phyloP scores from a whole-genome alignment of 2,888 invertebrate genomes.

The Antitype chi region DNA sequence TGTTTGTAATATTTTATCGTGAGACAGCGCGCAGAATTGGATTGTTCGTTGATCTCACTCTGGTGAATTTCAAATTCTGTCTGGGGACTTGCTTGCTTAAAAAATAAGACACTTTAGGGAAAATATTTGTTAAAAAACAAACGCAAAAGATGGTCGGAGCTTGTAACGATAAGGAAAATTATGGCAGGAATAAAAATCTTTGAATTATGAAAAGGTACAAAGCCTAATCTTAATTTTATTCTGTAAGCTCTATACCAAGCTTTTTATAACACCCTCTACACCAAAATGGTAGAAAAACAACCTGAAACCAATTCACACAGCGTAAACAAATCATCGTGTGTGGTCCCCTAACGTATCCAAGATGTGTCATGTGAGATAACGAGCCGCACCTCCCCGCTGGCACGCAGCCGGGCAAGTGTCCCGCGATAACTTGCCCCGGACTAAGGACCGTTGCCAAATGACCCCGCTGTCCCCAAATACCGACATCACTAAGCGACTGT shows the following conservation, averaged over 20 bases:
- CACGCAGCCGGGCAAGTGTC: slow-evolving; percentile 35
- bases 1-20: slow-evolving; percentile 48
- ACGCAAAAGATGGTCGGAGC: background rate
- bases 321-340: slow-evolving; percentile 62
- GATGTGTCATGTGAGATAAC: slow-evolving; percentile 55
- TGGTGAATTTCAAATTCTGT: slow-evolving; percentile 30
- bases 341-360: slow-evolving; percentile 53
- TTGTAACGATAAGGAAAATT: slow-evolving; percentile 6
- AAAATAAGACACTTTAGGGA: slow-evolving; percentile 3
- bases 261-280: background rate
- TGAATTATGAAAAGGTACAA: background rate
- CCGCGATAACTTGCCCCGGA: slow-evolving; percentile 51
- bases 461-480: slow-evolving; percentile 66
- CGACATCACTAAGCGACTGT: slow-evolving; percentile 70
- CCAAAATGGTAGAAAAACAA: slow-evolving; percentile 19
- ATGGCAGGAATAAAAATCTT: background rate
- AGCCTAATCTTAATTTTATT: slow-evolving; percentile 7
- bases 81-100: slow-evolving; percentile 8
- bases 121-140: background rate
- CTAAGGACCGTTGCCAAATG: slow-evolving; percentile 75
- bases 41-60: slow-evolving; percentile 41
- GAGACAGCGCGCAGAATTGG: slow-evolving; percentile 36
- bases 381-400: slow-evolving; percentile 46
- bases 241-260: background rate
- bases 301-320: slow-evolving; percentile 48